Percentiles rank a stretch among this genome's conserved stretches.
phyloP scores from a whole-genome alignment of 1,140 invertebrate species.

The Temnothorax curvispinosus region DNA sequence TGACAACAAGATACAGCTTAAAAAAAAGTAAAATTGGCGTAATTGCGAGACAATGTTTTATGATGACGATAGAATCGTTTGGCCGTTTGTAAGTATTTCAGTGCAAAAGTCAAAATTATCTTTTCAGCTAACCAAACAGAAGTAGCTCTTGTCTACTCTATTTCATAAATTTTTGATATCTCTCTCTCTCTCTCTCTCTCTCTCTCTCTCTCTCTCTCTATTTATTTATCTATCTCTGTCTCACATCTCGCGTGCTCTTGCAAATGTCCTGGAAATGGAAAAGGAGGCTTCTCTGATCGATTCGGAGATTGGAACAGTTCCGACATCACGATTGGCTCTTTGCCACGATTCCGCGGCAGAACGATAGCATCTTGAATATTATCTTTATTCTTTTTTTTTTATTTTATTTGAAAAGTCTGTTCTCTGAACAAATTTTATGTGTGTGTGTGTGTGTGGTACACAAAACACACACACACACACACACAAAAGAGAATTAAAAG shows the following conservation, averaged over 20 bases:
- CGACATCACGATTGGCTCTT: conserved; percentile 71
- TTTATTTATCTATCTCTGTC: neutral
- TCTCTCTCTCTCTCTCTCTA: conserved; percentile 1
- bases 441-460: no score
- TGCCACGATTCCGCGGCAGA: conserved; percentile 66
- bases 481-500: neutral
- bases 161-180: conserved; percentile 49
- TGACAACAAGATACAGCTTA: neutral
- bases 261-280: conserved; percentile 77
- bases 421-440: neutral
- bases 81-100: conserved; percentile 42
- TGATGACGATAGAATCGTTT: conserved; percentile 50
- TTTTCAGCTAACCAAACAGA: conserved; percentile 51
- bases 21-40: conserved; percentile 21
- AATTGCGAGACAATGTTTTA: conserved; percentile 30
- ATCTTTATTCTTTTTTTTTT: neutral
- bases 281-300: conserved; percentile 74
- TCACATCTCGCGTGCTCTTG: conserved; percentile 49
- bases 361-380: conserved; percentile 63
- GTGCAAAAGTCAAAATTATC: conserved; percentile 45
- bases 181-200: neutral
- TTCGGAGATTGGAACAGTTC: conserved; percentile 76
- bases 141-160: conserved; percentile 54
- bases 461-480: no score
- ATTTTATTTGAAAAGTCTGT: neutral